phyloP scores from a whole-genome alignment of 2,888 invertebrate genomes.

The Clitarchus hookeri region DNA sequence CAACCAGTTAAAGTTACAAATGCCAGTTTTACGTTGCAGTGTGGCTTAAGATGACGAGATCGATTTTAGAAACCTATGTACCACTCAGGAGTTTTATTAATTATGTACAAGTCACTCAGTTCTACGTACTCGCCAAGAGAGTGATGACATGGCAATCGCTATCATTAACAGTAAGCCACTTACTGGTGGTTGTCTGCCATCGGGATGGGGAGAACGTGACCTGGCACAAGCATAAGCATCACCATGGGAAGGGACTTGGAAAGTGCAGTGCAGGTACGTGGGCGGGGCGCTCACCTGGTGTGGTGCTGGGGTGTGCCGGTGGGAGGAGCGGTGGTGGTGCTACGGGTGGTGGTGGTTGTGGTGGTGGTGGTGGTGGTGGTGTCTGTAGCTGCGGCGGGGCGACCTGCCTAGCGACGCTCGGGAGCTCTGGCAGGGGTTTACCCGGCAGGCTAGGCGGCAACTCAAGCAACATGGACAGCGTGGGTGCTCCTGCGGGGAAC shows the following conservation, averaged over 20 bases:
- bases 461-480: constrained; percentile 73
- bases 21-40: too few relatives aligned
- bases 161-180: too few relatives aligned
- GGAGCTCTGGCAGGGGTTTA: constrained; percentile 50
- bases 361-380: neutral
- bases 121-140: too few relatives aligned
- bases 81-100: too few relatives aligned
- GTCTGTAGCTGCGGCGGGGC: constrained; percentile 22
- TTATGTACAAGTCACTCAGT: too few relatives aligned
- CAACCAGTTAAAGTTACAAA: too few relatives aligned
- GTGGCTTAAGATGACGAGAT: too few relatives aligned
- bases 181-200: too few relatives aligned
- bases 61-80: too few relatives aligned
- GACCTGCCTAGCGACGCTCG: constrained; percentile 33
- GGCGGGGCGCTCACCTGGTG: constrained; percentile 18
- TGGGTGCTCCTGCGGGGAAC: constrained; percentile 65
- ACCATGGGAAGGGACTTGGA: neutral
- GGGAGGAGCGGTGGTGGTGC: constrained; percentile 23
- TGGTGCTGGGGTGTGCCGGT: constrained; percentile 15
- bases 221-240: neutral
- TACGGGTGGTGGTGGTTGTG: neutral
- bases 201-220: too few relatives aligned
- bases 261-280: neutral
- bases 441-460: constrained; percentile 57
- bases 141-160: too few relatives aligned